Evolutionary conservation across 2,113 vertebrate genomes (phyloP), one percentile per base, ranked within the genome.

Genomic region (Myrmecobius fasciatus): DNA sequence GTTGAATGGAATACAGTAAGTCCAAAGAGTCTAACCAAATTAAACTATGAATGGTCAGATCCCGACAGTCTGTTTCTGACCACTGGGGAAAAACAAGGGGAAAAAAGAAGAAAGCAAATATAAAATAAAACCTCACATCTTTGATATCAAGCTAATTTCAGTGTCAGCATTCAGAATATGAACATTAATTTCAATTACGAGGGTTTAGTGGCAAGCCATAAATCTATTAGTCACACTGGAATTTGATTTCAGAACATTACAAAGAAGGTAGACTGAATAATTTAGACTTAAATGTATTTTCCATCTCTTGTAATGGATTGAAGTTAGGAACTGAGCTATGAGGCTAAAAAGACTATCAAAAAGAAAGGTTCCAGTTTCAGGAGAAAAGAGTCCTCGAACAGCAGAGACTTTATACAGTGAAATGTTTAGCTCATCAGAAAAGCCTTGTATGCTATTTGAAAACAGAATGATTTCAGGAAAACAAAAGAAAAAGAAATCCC

Each of bases 241-340:
- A 96, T 98, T 97, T 95, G 56, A 98, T 98, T 97, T 94, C 54
- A 52, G 93, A 97, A 96, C 96, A 94, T 97, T 96, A 97, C 93
- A 96, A 97, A 92, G 91, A 92, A 92, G 92, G 11, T 53, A 54
- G 26, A n/a, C 60, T 97, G 95, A 98, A 98, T 96, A 95, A 96
- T 94, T 97, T 92, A 97, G 90, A 47, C 91, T 95, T 94, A 94
- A 98, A 97, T 97, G 91, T 94, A 95, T 95, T 98, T 97, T 96
- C 92, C 88, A 0, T 46, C 0, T 97, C 96, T 97, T 95, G 25
- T 22, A 94, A 89, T n/a, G 93, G 53, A 91, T 90, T 5, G 8
- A 95, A 93, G 89, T 92, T 90, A 92, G 91, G 92, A 96, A 98
- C 96, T 92, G 36, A 94, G 95, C 97, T 97, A 51, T 96, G 22